Conservation (phyloP, 2,888 invertebrate genomes). For the Drosophila imparisetae region DNA sequence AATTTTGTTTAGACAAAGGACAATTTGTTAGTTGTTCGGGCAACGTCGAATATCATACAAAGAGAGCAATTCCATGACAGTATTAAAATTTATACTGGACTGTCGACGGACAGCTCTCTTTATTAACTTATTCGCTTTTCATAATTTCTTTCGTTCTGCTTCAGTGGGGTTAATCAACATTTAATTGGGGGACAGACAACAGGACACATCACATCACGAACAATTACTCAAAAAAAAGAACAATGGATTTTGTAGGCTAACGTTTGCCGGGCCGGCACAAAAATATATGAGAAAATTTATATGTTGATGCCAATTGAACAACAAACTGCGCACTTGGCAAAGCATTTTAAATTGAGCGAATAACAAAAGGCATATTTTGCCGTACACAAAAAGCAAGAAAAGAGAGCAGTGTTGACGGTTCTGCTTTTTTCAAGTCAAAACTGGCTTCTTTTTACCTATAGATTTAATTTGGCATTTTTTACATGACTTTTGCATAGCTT, state of each 20-base stretch:
- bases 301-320: conserved; percentile 55
- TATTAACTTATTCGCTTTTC: conserved; percentile 87
- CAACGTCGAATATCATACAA: conserved; percentile 94
- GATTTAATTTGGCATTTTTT: neutral
- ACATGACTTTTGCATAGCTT: neutral
- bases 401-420: neutral
- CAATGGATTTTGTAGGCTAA: conserved; percentile 10
- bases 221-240: conserved; percentile 6
- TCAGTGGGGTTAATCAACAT: conserved; percentile 40
- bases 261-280: conserved; percentile 32
- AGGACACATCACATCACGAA: conserved; percentile 17
- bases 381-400: neutral
- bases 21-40: conserved; percentile 53
- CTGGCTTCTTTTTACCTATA: neutral
- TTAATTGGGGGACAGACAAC: conserved; percentile 21
- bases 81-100: conserved; percentile 92
- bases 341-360: conserved; percentile 49
- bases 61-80: conserved; percentile 99
- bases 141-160: conserved; percentile 17
- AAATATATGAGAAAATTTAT: conserved; percentile 22
- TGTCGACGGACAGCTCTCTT: conserved; percentile 99
- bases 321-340: conserved; percentile 80
- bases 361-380: neutral
- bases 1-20: conserved; percentile 23
- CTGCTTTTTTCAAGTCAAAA: neutral